These are phyloP conservation scores for Cyphomyrmex costatus DNA, from an alignment of 1,140 invertebrate genomes.

Conservation along the genomic window DNA sequence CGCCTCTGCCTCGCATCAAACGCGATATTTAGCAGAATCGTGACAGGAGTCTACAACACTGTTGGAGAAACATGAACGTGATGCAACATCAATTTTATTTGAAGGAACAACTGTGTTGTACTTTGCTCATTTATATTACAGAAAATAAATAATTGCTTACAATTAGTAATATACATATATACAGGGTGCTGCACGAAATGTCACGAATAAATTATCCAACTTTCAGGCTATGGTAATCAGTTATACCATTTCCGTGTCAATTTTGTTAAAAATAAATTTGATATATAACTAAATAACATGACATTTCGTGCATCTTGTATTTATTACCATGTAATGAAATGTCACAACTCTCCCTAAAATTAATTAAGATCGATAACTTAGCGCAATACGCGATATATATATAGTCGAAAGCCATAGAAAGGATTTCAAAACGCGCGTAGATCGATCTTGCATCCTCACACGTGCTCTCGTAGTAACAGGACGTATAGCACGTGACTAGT, in stretches of 20 bases:
- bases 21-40: conserved; percentile 1
- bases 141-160: background rate
- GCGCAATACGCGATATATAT: background rate
- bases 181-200: no score
- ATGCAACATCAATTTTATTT: background rate
- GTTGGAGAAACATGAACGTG: background rate
- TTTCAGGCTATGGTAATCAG: no score
- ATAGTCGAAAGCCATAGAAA: background rate
- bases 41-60: background rate
- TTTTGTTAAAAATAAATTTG: no score
- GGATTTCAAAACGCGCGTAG: background rate
- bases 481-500: conserved; percentile 73
- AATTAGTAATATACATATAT: background rate
- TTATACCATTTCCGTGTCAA: no score
- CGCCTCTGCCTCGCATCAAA: conserved; percentile 14
- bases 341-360: background rate
- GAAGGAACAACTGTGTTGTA: background rate
- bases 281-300: no score
- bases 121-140: background rate
- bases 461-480: conserved; percentile 67
- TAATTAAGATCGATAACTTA: background rate
- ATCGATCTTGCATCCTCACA: conserved; percentile 50
- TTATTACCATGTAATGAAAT: background rate
- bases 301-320: background rate
- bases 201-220: no score